Conservation (phyloP, 2,888 invertebrate species). For the Ophion slaviceki region DNA sequence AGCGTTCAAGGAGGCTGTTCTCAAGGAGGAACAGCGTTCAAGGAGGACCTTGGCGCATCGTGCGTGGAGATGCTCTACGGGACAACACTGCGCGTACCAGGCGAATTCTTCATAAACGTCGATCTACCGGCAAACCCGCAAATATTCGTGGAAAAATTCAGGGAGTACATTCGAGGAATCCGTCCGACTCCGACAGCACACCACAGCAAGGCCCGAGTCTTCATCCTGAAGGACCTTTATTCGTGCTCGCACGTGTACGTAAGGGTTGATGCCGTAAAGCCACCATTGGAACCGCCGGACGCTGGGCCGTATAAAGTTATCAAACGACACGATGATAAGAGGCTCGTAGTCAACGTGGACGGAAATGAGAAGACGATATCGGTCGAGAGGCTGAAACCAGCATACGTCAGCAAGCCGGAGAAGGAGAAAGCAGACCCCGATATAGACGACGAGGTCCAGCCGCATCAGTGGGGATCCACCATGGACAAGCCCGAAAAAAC, state of each 20-base stretch:
- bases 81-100: slow-evolving; percentile 49
- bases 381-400: neutral
- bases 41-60: neutral
- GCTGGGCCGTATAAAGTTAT: neutral
- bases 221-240: neutral
- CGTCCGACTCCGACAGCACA: neutral
- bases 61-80: neutral
- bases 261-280: neutral
- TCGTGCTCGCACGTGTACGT: neutral
- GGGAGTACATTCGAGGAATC: neutral
- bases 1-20: neutral
- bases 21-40: neutral
- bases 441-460: too few species aligned
- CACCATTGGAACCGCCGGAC: neutral
- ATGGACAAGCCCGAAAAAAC: too few species aligned
- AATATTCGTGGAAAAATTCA: neutral
- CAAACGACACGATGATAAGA: neutral
- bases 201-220: neutral
- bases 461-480: too few species aligned
- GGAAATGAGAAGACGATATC: neutral
- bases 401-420: neutral
- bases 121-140: neutral
- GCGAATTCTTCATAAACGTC: slow-evolving; percentile 31
- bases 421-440: too few species aligned
- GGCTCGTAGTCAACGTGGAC: neutral